These are phyloP conservation scores for Neoseiulus cucumeris DNA, from an alignment of 1,140 invertebrate species.

Conservation along the genomic window DNA sequence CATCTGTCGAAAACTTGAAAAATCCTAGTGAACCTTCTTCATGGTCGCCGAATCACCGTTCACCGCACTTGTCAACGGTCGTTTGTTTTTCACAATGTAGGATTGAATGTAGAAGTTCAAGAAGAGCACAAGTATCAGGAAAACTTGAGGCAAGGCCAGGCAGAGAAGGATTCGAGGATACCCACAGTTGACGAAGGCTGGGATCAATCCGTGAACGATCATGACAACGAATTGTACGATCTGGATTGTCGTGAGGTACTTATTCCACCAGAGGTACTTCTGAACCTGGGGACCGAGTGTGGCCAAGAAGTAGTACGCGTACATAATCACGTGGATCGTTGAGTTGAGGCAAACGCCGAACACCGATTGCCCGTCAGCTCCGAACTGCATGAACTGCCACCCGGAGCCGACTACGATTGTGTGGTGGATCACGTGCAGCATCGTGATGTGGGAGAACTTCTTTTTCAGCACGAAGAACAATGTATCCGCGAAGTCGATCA, in stretches of 20 bases:
- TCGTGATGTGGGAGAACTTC: conserved; percentile 74
- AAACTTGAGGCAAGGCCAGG: neutral
- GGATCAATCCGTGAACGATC: conserved; percentile 10
- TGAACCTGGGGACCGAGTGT: conserved; percentile 26
- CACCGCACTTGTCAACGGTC: neutral
- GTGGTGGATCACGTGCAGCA: conserved; percentile 80
- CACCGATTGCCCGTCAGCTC: neutral
- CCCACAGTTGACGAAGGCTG: conserved; percentile 1
- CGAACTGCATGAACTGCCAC: conserved; percentile 80
- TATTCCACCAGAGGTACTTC: conserved; percentile 13
- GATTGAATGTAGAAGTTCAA: neutral
- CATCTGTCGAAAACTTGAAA: too few relatives aligned
- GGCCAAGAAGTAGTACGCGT: conserved; percentile 47
- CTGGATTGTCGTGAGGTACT: conserved; percentile 11
- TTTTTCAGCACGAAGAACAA: conserved; percentile 66
- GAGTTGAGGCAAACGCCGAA: conserved; percentile 35
- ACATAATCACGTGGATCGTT: conserved; percentile 57
- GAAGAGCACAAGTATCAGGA: neutral
- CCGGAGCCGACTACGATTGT: conserved; percentile 80
- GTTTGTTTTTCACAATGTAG: neutral
- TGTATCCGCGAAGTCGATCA: neutral
- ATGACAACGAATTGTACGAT: conserved; percentile 13
- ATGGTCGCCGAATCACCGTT: too few relatives aligned
- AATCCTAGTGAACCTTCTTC: too few relatives aligned
- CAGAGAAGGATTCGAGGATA: neutral